Evolutionary conservation across 2,797 vertebrate species (phyloP).

Genomic region (Phataginus tetradactyla): DNA sequence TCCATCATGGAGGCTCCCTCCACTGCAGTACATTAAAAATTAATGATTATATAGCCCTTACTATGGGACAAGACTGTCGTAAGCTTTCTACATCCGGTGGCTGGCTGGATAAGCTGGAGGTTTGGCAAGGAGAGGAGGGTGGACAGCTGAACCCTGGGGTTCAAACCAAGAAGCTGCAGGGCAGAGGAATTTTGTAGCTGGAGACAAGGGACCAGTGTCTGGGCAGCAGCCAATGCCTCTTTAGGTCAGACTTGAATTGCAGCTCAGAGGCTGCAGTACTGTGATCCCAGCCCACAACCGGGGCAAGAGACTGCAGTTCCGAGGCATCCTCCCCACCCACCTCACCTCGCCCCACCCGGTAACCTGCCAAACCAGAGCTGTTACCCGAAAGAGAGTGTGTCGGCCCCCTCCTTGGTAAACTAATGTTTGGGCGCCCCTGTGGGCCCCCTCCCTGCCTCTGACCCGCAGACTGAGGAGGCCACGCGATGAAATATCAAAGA

Average conservation of each 20-base stretch:
- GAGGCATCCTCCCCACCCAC: not conserved
- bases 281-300: not conserved
- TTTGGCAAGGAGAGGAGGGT: not conserved
- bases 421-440: no score
- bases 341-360: no score
- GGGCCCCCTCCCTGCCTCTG: no score
- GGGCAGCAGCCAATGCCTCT: not conserved
- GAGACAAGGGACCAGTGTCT: not conserved
- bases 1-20: no score
- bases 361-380: not conserved
- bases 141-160: not conserved
- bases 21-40: no score
- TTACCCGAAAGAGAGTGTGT: not conserved
- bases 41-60: not conserved
- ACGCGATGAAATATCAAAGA: no score
- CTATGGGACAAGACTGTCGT: not conserved
- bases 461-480: no score
- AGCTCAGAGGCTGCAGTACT: not conserved
- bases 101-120: not conserved
- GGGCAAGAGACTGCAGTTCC: not conserved
- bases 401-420: no score
- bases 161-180: not conserved
- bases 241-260: not conserved
- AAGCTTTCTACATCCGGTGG: not conserved
- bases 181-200: not conserved